Base-by-base conservation (phyloP, 1,140 invertebrate species). In the Cyrtorhinus lividipennis region DNA sequence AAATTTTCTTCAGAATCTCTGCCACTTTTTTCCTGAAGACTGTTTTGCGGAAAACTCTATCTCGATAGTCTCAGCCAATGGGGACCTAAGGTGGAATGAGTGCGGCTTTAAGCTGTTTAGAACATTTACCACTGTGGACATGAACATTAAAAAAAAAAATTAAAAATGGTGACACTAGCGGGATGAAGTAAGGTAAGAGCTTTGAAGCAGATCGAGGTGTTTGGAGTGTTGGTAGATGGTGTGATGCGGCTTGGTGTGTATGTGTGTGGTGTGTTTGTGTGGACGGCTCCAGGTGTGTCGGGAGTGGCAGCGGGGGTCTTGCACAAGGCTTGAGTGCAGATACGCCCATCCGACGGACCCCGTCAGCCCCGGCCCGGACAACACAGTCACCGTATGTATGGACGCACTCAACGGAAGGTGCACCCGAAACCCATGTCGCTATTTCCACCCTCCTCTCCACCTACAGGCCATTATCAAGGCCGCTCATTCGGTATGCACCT, bases 401-500 rank as follows among this genome's bases (percentile, higher is more conserved):
- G 92, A 95, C 84, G 91, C 90, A 83, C 87, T 95, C 82, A 95
- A 94, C 84, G 89, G 90, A 80, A 87, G 90, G 82, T 93, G 90
- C 85, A 85, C 87, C 83, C 88, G 90, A 81, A 88, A 91, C 80
- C 88, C 88, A 82, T 93, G 90, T 87, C 88, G 89, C 85, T 93
- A 92, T 89, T 92, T 92, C 84, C 90, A 93, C 83, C 90, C 90
- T 82, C 88, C 89, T 83, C 85, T 92, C 83, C 92, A 96, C 88
- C 90, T 96, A 79, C 90, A 94, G 88, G 90, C 90, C 82, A 91
- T 94, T 88, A 91, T 95, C 86, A 95, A 95, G 87, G 90, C 85
- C 76, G 82, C 89, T 85, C 87, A 89, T 85, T 86, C 86, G 83
- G 90, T 90, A 87, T 86, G 88, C 86, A 85, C 85, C 83, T 88